Percentiles rank a stretch among this genome's conserved stretches.
Conservation (phyloP, 2,797 vertebrate species). For the Furcifer pardalis region DNA sequence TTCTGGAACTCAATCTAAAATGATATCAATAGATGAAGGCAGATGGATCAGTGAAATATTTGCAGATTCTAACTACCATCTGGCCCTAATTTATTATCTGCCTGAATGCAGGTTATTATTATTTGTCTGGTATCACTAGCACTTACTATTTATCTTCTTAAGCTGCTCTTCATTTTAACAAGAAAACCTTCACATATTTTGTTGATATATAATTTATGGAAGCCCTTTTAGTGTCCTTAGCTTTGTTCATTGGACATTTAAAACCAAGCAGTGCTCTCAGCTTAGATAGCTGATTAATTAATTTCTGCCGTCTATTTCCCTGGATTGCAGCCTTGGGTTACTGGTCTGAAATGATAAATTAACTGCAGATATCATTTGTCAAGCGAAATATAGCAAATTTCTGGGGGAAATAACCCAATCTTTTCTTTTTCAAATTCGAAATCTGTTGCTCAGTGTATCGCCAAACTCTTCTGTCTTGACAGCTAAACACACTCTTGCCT, state of each 20-base stretch:
- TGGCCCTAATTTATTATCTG: slow-evolving; percentile 64
- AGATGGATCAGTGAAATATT: slow-evolving; percentile 59
- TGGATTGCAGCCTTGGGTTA: slow-evolving; percentile 48
- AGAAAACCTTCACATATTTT: slow-evolving; percentile 51
- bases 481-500: slow-evolving; percentile 48
- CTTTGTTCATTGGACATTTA: not conserved
- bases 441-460: slow-evolving; percentile 38
- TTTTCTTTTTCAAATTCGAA: slow-evolving; percentile 30
- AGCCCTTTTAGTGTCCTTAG: slow-evolving; percentile 49
- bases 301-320: slow-evolving; percentile 32
- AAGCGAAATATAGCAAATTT: slow-evolving; percentile 48
- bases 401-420: slow-evolving; percentile 4
- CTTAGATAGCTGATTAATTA: slow-evolving; percentile 54
- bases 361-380: slow-evolving; percentile 36
- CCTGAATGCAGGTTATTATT: slow-evolving; percentile 52
- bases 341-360: slow-evolving; percentile 44
- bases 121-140: slow-evolving; percentile 47
- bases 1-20: slow-evolving; percentile 34
- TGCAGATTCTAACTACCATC: slow-evolving; percentile 62
- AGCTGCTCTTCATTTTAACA: slow-evolving; percentile 48
- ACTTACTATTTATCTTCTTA: slow-evolving; percentile 56
- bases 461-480: slow-evolving; percentile 42
- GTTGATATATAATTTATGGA: slow-evolving; percentile 49
- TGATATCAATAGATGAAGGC: slow-evolving; percentile 41
- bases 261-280: slow-evolving; percentile 9